A percentile compares a stretch with the other conserved stretches of the same genome.
Evolutionary conservation across 2,113 vertebrate species (phyloP).

Genomic region (Ceyx melanurus): DNA sequence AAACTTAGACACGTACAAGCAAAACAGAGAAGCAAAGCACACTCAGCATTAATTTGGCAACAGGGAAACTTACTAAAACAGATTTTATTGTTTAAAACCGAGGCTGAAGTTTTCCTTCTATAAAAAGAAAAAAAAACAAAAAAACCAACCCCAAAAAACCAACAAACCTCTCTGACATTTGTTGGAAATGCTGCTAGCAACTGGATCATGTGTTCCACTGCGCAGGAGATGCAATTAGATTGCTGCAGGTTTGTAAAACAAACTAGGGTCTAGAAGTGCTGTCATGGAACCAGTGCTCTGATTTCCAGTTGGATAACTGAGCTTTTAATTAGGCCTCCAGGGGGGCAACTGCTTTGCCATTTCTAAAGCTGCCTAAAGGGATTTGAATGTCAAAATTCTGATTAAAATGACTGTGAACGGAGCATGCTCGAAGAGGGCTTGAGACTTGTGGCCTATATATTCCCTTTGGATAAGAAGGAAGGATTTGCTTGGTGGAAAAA

Average conservation of each 20-base stretch:
- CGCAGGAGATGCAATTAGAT: conserved; percentile 40
- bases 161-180: conserved; percentile 49
- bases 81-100: conserved; percentile 52
- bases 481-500: neutral
- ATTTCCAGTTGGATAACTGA: conserved; percentile 22
- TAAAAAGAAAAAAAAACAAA: neutral
- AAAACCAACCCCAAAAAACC: too few relatives aligned
- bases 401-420: neutral
- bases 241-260: conserved; percentile 37
- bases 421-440: neutral
- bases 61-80: neutral
- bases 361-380: neutral
- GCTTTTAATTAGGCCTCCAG: conserved; percentile 30
- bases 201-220: conserved; percentile 61
- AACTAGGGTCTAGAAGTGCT: conserved; percentile 21
- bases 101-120: conserved; percentile 41
- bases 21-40: conserved; percentile 44
- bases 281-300: conserved; percentile 15
- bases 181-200: conserved; percentile 44
- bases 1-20: conserved; percentile 20
- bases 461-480: neutral
- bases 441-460: neutral
- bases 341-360: neutral
- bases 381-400: neutral
- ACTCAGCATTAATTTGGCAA: conserved; percentile 54